Base-by-base conservation (phyloP, 2,888 invertebrate genomes). In the Heliothis peltigera region DNA sequence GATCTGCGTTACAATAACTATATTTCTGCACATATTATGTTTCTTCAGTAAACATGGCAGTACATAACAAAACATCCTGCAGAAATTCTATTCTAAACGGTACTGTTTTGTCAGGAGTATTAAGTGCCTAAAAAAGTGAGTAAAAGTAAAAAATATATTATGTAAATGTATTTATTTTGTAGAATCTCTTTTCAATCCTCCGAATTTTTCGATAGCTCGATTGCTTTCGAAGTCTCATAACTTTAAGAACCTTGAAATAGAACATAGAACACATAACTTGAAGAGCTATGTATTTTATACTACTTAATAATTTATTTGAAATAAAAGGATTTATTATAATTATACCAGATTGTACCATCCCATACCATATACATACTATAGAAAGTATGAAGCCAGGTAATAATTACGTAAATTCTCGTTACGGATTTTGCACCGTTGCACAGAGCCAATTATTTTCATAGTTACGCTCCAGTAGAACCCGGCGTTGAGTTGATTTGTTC, bases 381-480 rank as follows among this genome's bases (percentile, higher is more conserved):
- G 75, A 70, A 70, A 70, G 76, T 61, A 68, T 74, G 61, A 60
- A 75, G 75, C 65, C 51, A 59, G 52, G 43, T 49, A 72, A 51
- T 58, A 62, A 56, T 82, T 80, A 76, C 72, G 80, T 78, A 82
- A 83, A 71, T 56, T 25, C 51, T 65, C 46, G 63, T 74, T 68
- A 75, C 76, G 78, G 78, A 77, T 75, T 67, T 81, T 79, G 79
- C 81, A 67, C 77, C 68, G 70, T 69, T 64, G 61, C 69, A 70
- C 62, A 71, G 58, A 66, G 58, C 53, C 60, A 55, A 64, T 65
- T 79, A 67, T 67, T 64, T 71, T 60, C n/a, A 43, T 46, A 22
- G 64, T 52, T 57, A 60, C 62, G 61, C 71, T 62, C 43, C 42
- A 70, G 21, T 56, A 64, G 49, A 69, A 55, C 25, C 53, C 44